These are phyloP conservation scores for Tychaedon coryphoeus DNA, from an alignment of 2,113 vertebrate species.

Conservation along the genomic window DNA sequence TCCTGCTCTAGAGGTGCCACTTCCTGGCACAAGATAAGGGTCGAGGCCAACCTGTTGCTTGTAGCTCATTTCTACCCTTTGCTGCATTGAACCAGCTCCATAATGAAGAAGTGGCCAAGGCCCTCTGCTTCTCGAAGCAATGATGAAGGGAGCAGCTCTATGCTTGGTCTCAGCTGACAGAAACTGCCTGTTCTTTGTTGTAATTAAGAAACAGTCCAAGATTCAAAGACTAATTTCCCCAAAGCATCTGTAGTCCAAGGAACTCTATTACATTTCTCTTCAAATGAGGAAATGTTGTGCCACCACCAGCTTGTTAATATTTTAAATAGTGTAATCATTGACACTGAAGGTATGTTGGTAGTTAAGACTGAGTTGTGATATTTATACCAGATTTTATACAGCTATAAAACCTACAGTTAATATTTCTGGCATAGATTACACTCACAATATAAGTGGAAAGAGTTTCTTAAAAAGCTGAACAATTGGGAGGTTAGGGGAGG, in stretches of 20 bases:
- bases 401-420: background rate
- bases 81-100: background rate
- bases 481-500: background rate
- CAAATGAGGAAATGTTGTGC: background rate
- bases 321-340: background rate
- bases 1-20: background rate
- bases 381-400: background rate
- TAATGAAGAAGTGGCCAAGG: rapidly evolving
- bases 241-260: background rate
- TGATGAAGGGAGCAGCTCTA: background rate
- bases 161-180: background rate
- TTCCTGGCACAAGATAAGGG: background rate
- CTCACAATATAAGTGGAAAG: background rate
- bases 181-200: background rate
- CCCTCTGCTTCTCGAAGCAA: background rate
- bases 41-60: background rate
- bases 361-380: background rate
- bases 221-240: background rate
- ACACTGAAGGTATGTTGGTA: background rate
- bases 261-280: background rate
- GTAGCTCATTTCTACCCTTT: background rate
- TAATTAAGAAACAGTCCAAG: background rate
- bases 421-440: background rate
- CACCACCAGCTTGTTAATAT: background rate
- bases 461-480: slow-evolving; percentile 59